Conservation (phyloP, 2,113 vertebrate genomes). For the Rhinolophus sinicus region DNA sequence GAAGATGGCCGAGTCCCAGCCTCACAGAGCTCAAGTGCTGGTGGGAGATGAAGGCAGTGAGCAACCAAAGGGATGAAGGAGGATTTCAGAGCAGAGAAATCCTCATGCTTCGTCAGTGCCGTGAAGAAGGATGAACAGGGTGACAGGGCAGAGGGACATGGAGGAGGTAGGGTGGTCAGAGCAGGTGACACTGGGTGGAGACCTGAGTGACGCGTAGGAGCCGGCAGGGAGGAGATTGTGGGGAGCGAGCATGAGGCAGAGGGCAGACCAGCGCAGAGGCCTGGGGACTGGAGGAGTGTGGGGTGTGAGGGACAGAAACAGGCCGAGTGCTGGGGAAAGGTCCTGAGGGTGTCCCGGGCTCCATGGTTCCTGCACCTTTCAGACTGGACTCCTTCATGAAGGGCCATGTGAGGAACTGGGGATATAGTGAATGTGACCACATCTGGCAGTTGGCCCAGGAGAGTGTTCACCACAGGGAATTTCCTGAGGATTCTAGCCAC, state of each 20-base stretch:
- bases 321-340: background rate
- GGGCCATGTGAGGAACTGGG: background rate
- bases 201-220: background rate
- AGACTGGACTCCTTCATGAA: background rate
- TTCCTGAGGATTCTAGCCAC: background rate
- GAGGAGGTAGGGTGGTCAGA: background rate
- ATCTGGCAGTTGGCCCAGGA: background rate
- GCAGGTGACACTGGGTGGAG: background rate
- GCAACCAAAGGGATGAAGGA: no score
- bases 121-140: background rate
- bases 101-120: no score
- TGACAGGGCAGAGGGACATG: background rate
- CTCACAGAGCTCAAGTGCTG: background rate
- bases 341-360: background rate
- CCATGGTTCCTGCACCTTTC: background rate
- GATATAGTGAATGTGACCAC: accelerated
- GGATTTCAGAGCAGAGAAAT: background rate
- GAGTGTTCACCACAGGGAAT: background rate
- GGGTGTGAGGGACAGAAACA: background rate
- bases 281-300: background rate
- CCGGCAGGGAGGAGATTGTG: background rate
- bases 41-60: background rate
- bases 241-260: no score
- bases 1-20: background rate
- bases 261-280: background rate